Conservation (phyloP, 2,113 vertebrate genomes). For the human (Homo sapiens) region DNA sequence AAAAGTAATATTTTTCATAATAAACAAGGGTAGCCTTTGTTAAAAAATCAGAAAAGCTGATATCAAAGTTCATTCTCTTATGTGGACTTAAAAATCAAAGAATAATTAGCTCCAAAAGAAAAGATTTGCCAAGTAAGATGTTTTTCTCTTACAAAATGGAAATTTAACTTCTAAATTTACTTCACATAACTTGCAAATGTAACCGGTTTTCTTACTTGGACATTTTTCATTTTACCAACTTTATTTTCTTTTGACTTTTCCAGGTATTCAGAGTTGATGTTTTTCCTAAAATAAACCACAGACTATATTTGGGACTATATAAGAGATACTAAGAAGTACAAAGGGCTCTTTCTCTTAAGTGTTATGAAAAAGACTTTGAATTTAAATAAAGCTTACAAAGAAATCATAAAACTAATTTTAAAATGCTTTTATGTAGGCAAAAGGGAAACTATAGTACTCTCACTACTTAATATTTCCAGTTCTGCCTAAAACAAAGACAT, state of each 20-base stretch:
- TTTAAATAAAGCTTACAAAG: slow-evolving; percentile 22
- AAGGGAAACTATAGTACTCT: background rate
- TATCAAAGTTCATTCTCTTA: background rate
- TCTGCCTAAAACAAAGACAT: slow-evolving; percentile 22
- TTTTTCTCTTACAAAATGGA: slow-evolving; percentile 40
- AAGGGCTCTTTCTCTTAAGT: background rate
- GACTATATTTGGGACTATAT: slow-evolving; percentile 21
- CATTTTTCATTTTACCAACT: slow-evolving; percentile 2
- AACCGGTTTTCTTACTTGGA: slow-evolving; percentile 11
- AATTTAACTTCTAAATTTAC: slow-evolving; percentile 39
- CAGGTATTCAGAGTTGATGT: slow-evolving; percentile 31
- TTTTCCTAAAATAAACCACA: slow-evolving; percentile 32
- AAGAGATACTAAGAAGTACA: slow-evolving; percentile 17
- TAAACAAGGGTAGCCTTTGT: background rate
- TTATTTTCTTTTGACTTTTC: background rate
- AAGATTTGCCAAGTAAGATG: background rate
- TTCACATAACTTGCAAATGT: slow-evolving; percentile 20
- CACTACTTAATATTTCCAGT: slow-evolving; percentile 9
- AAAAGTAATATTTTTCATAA: background rate
- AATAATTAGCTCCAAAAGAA: background rate
- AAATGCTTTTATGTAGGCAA: slow-evolving; percentile 1
- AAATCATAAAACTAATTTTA: slow-evolving; percentile 32
- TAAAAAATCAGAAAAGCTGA: slow-evolving; percentile 4
- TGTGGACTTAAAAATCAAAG: background rate
- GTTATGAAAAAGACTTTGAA: slow-evolving; percentile 16